Evolutionary conservation across 2,113 vertebrate genomes (phyloP).

Genomic region (Rhinoderma darwinii): DNA sequence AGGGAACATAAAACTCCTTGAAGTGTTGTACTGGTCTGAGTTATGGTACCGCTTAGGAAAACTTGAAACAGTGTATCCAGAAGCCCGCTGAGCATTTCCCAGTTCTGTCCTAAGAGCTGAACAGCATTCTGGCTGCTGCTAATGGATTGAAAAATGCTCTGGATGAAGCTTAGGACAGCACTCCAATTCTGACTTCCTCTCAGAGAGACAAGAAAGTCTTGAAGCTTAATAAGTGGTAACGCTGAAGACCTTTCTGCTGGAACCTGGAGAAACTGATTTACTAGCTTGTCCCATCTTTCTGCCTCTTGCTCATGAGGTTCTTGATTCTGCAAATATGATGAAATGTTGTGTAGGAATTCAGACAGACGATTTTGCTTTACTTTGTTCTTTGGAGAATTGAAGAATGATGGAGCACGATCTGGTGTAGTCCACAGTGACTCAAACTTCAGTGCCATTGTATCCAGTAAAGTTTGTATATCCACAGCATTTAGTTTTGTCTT

Average conservation of each 20-base stretch:
- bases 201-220: conserved; percentile 83
- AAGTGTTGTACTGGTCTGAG: conserved; percentile 74
- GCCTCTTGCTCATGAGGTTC: conserved; percentile 73
- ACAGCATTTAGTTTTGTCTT: neutral
- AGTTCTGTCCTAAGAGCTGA: conserved; percentile 81
- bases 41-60: conserved; percentile 78
- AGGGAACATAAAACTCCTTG: conserved; percentile 80
- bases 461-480: conserved; percentile 24
- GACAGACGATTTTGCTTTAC: conserved; percentile 60
- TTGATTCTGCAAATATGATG: conserved; percentile 76
- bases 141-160: conserved; percentile 76
- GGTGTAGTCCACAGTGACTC: conserved; percentile 67
- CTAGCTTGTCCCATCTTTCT: conserved; percentile 76
- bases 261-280: conserved; percentile 71
- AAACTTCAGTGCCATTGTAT: conserved; percentile 29
- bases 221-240: conserved; percentile 77
- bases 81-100: conserved; percentile 81
- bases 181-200: conserved; percentile 86
- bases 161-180: conserved; percentile 78
- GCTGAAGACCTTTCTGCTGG: conserved; percentile 73
- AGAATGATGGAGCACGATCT: neutral
- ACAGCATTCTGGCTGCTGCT: conserved; percentile 76
- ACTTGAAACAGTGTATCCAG: conserved; percentile 79
- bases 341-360: conserved; percentile 85
- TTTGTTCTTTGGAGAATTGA: neutral